Evolutionary conservation across 2,888 invertebrate species (phyloP).

Genomic region (Heliconius hortense): DNA sequence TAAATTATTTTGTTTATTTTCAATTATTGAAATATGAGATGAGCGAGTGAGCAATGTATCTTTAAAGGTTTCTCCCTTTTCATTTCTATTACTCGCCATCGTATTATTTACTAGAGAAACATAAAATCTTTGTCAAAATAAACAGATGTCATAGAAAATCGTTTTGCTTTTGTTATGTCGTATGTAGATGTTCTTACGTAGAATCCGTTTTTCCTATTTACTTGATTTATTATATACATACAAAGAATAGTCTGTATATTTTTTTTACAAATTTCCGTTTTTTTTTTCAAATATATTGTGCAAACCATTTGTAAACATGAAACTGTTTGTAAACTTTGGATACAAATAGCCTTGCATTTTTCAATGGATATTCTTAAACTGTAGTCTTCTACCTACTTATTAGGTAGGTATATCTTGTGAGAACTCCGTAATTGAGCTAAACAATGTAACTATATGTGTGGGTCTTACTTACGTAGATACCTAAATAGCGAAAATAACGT

Average conservation of each 20-base stretch:
- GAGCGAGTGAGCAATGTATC: not conserved
- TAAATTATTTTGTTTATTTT: not conserved
- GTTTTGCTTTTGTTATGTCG: not conserved
- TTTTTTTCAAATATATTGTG: not conserved
- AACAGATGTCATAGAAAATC: not conserved
- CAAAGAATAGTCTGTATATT: not conserved
- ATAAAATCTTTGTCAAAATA: not conserved
- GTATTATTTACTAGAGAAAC: slow-evolving; percentile 17
- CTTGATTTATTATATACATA: not conserved
- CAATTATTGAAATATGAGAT: too few relatives aligned
- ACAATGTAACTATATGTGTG: slow-evolving; percentile 64
- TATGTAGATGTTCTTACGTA: not conserved
- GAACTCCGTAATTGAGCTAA: slow-evolving; percentile 64
- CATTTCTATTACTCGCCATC: slow-evolving; percentile 16
- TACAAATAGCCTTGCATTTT: slow-evolving; percentile 57
- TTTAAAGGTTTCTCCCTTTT: slow-evolving; percentile 19
- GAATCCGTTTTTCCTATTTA: not conserved
- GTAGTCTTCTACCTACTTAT: slow-evolving; percentile 57
- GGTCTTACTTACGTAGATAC: slow-evolving; percentile 53
- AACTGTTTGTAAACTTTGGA: not conserved
- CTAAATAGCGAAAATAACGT: slow-evolving; percentile 40
- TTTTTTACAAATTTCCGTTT: not conserved
- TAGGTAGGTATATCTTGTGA: slow-evolving; percentile 55
- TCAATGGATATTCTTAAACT: slow-evolving; percentile 59
- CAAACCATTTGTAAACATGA: not conserved